Conservation (phyloP, 2,797 vertebrate species). For the Chaetodon trifasciatus region DNA sequence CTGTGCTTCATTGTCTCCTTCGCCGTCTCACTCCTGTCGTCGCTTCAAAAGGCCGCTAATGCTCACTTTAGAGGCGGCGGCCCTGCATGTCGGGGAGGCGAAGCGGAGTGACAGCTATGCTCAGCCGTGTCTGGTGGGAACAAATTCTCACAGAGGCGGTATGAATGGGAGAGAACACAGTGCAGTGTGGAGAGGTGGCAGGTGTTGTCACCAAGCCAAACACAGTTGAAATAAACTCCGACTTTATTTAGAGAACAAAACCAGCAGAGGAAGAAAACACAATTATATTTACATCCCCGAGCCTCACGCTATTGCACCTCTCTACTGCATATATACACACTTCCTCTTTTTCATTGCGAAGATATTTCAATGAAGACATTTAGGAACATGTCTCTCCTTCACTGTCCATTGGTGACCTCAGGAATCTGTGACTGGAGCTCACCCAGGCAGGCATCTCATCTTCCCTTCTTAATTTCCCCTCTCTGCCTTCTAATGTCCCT, state of each 20-base stretch:
- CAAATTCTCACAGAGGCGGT: slow-evolving; percentile 36
- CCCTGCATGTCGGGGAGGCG: slow-evolving; percentile 54
- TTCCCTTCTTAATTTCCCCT: slow-evolving; percentile 46
- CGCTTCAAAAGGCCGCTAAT: slow-evolving; percentile 75
- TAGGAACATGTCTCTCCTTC: slow-evolving; percentile 19
- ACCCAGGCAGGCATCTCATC: slow-evolving; percentile 45
- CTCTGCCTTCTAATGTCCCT: slow-evolving; percentile 51
- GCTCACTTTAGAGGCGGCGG: slow-evolving; percentile 61
- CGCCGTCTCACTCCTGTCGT: slow-evolving; percentile 42
- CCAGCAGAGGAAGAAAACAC: slow-evolving; percentile 4
- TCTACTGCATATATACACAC: neutral
- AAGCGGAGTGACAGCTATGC: slow-evolving; percentile 60
- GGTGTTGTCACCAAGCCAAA: slow-evolving; percentile 54
- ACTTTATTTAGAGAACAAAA: slow-evolving; percentile 36
- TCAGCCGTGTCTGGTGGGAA: slow-evolving; percentile 57
- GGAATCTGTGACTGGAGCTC: slow-evolving; percentile 30
- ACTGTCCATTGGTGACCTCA: slow-evolving; percentile 23
- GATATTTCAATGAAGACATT: slow-evolving; percentile 21
- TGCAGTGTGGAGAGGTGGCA: slow-evolving; percentile 30
- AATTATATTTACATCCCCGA: slow-evolving; percentile 6
- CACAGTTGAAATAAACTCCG: slow-evolving; percentile 34
- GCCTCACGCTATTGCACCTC: neutral
- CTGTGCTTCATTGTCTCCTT: slow-evolving; percentile 44
- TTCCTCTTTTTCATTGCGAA: slow-evolving; percentile 6
- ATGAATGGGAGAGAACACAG: slow-evolving; percentile 34